A percentile compares a stretch with the other conserved stretches of the same genome.
phyloP scores from a whole-genome alignment of 2,113 vertebrate genomes.

The Daphoenositta chrysoptera region DNA sequence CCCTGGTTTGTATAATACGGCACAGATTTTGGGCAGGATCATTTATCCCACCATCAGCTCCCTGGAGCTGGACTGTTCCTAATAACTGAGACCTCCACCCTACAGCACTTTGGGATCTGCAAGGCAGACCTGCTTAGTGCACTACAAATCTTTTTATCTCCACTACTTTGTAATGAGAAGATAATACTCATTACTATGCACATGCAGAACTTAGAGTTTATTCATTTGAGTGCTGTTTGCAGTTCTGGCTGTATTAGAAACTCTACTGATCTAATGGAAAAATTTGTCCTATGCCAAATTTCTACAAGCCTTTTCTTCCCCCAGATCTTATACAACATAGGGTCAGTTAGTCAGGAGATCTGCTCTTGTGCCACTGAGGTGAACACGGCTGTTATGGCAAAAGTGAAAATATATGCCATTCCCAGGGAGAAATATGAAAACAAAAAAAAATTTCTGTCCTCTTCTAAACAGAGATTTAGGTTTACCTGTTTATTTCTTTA shows the following conservation, averaged over 20 bases:
- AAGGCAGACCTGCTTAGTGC: neutral
- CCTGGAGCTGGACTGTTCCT: neutral
- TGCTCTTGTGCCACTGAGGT: neutral
- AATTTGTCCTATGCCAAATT: neutral
- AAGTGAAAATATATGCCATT: neutral
- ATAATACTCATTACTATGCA: neutral
- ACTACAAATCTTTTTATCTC: neutral
- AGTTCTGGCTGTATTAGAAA: neutral
- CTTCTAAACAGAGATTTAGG: neutral
- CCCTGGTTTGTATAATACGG: neutral
- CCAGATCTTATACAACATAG: neutral
- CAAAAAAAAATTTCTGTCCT: neutral
- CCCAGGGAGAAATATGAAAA: neutral
- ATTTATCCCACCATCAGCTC: neutral
- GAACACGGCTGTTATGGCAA: neutral
- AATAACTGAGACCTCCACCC: neutral
- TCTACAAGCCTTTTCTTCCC: neutral
- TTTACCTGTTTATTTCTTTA: neutral
- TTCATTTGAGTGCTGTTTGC: neutral
- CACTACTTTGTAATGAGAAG: neutral
- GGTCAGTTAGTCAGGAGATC: neutral
- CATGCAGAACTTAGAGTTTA: neutral
- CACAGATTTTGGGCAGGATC: neutral
- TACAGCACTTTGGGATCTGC: neutral
- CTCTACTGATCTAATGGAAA: neutral